Percentiles rank a stretch among this genome's conserved stretches.
Evolutionary conservation across 2,797 vertebrate species (phyloP).

Genomic region (Neopelma chrysocephalum): DNA sequence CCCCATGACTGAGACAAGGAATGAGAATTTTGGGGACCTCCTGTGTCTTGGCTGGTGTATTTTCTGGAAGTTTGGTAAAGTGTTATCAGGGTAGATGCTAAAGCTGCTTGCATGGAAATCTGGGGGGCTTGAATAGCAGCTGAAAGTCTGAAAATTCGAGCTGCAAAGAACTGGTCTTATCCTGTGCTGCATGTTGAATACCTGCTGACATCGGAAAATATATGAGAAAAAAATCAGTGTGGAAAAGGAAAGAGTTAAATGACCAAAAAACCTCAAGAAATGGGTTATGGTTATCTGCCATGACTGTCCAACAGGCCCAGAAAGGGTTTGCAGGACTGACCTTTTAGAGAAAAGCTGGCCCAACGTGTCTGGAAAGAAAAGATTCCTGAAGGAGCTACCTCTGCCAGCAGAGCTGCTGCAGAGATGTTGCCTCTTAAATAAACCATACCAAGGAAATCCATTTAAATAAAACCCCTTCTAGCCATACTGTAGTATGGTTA

Average conservation of each 20-base stretch:
- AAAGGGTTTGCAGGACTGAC: not conserved
- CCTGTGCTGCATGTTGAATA: not conserved
- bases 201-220: not conserved
- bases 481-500: not conserved
- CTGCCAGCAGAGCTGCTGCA: not conserved
- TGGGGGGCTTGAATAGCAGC: not conserved
- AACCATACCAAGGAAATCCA: not conserved
- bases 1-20: not conserved
- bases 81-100: not conserved
- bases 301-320: not conserved
- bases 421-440: not conserved
- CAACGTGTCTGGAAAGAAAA: not conserved
- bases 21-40: not conserved
- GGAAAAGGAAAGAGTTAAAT: not conserved
- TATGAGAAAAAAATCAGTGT: not conserved
- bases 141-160: not conserved
- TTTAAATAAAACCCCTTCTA: not conserved
- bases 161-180: not conserved
- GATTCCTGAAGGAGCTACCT: not conserved
- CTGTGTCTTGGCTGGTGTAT: not conserved
- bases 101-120: not conserved
- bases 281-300: not conserved
- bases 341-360: not conserved
- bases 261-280: not conserved
- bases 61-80: not conserved